Conservation (phyloP, 2,888 invertebrate genomes). For the Trisateles emortualis region DNA sequence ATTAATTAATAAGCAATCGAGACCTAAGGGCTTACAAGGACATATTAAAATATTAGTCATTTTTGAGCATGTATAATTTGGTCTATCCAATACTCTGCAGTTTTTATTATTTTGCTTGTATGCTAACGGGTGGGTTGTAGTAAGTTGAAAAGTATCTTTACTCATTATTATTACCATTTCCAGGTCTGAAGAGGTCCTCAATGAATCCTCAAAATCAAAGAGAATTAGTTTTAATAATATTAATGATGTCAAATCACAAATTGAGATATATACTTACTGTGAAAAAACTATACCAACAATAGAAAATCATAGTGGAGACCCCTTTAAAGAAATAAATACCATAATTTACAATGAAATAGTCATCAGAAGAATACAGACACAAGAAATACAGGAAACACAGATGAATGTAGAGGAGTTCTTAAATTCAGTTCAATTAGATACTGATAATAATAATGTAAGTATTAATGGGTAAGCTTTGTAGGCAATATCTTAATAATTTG, state of each 20-base stretch:
- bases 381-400: conserved; percentile 29
- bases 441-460: conserved; percentile 51
- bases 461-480: no score
- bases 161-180: conserved; percentile 18
- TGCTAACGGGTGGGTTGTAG: no score
- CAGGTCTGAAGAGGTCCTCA: conserved; percentile 58
- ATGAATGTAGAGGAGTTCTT: conserved; percentile 58
- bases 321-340: conserved; percentile 32
- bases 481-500: no score
- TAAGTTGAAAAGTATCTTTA: no score
- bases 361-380: conserved; percentile 51
- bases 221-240: conserved; percentile 59
- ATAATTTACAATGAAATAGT: conserved; percentile 46
- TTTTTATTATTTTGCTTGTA: no score
- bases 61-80: no score
- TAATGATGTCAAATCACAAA: conserved; percentile 58
- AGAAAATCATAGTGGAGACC: conserved; percentile 31
- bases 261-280: conserved; percentile 40
- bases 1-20: no score
- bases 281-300: conserved; percentile 31
- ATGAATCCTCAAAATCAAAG: conserved; percentile 46
- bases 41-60: no score
- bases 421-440: conserved; percentile 55
- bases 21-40: no score
- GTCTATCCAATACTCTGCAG: no score